Evolutionary conservation across 2,797 vertebrate genomes (phyloP).

Genomic region (Malacoraja senta): DNA sequence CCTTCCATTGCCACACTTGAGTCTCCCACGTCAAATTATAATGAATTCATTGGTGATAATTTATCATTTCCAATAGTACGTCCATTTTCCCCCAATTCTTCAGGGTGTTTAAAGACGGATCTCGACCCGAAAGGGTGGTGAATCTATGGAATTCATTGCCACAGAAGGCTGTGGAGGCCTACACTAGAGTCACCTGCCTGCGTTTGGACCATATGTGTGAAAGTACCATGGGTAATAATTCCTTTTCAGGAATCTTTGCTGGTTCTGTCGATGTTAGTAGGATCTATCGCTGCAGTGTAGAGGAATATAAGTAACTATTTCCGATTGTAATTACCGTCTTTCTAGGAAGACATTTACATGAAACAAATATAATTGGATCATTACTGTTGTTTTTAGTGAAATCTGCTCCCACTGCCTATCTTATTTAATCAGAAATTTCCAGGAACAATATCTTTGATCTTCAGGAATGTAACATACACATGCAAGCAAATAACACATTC

Average conservation of each 20-base stretch:
- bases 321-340: not conserved
- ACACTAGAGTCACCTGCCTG: too few relatives aligned
- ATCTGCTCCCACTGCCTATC: not conserved
- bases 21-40: too few relatives aligned
- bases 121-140: too few relatives aligned
- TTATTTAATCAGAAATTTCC: not conserved
- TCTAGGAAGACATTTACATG: not conserved
- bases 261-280: not conserved
- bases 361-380: not conserved
- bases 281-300: not conserved
- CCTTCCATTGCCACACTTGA: too few relatives aligned
- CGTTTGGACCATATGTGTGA: too few relatives aligned
- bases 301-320: not conserved
- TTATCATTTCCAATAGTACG: too few relatives aligned
- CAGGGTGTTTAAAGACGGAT: too few relatives aligned
- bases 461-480: not conserved
- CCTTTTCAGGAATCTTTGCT: not conserved
- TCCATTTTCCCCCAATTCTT: too few relatives aligned
- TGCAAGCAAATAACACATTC: not conserved
- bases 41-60: too few relatives aligned
- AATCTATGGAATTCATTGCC: too few relatives aligned
- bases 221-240: not conserved
- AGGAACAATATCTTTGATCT: too few relatives aligned
- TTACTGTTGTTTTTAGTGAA: not conserved
- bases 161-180: too few relatives aligned